Percentiles rank a stretch among this genome's conserved stretches.
Conservation (phyloP, 2,888 invertebrate genomes). For the Nephrotoma guestfalica region DNA sequence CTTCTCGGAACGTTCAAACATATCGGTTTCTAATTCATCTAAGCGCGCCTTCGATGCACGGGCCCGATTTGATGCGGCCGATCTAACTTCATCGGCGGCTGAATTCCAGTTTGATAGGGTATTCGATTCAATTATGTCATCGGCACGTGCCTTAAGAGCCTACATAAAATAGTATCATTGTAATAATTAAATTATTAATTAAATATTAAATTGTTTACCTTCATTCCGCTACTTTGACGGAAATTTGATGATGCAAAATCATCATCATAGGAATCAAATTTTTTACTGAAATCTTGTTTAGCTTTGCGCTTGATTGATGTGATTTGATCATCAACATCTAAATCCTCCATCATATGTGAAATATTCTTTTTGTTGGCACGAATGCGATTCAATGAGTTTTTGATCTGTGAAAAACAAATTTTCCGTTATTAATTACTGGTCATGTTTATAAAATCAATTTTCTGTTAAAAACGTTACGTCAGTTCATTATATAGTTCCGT, state of each 20-base stretch:
- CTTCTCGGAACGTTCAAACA: conserved; percentile 53
- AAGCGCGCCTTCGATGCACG: conserved; percentile 51
- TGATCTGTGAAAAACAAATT: conserved; percentile 30
- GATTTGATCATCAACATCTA: conserved; percentile 46
- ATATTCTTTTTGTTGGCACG: conserved; percentile 37
- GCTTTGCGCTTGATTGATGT: conserved; percentile 41
- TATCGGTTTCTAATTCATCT: conserved; percentile 58
- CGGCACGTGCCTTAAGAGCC: conserved; percentile 8
- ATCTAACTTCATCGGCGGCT: conserved; percentile 2
- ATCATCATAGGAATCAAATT: conserved; percentile 44
- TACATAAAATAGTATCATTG: conserved; percentile 11
- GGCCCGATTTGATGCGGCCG: conserved; percentile 48
- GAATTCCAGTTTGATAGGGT: conserved; percentile 1
- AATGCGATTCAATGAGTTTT: conserved; percentile 42
- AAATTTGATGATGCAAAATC: conserved; percentile 39
- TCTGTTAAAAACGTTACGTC: background rate
- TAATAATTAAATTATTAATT: background rate
- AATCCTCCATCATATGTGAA: conserved; percentile 14
- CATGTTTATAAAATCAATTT: background rate
- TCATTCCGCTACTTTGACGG: conserved; percentile 35
- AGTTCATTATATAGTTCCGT: background rate
- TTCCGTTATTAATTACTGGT: background rate
- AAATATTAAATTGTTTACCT: conserved; percentile 9
- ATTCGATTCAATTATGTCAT: conserved; percentile 4
- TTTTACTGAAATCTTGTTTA: conserved; percentile 26